Evolutionary conservation across 2,888 invertebrate species (phyloP), one percentile per base, ranked within the genome.

Genomic region (Synanthedon formicaeformis): DNA sequence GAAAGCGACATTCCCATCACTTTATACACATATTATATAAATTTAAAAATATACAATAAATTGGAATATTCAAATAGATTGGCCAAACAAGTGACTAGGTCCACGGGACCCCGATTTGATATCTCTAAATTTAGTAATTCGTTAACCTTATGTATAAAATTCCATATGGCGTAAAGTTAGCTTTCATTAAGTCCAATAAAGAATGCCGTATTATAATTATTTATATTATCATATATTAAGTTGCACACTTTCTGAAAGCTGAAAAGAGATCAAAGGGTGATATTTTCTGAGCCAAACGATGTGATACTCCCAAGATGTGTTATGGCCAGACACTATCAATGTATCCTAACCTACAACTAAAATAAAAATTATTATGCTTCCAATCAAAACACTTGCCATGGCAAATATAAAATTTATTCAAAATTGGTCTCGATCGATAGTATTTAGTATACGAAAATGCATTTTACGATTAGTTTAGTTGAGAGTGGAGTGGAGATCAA

Each of bases 91-190:
- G 82, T 85, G 87, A 86, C 87, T 86, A 4, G 87, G 87, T 82
- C 85, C 71, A 71, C 74, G 80, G 76, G 85, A 85, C 85, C 87
- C 69, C 75, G 70, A 75, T 78, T 78, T 80, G 79, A 79, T 85
- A 82, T 85, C 75, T 79, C 85, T 85, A 85, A 84, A 81, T 87
- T 87, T 86, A 87, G 85, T 85, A 87, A 86, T 87, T 87, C 87
- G 87, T 87, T 83, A 86, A 84, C 81, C 85, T 86, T 86, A 86
- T 84, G 85, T 85, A 71, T 81, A 81, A 86, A 34, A 85, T 85
- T 86, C 86, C 87, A 77, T 86, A 87, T 87, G 87, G 87, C 87
- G 86, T 87, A 85, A 82, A 84, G 81, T 87, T 84, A 84, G 85
- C 87, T 86, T 87, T 85, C 86, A 85, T 85, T 83, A 86, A 85